Percentiles rank a stretch among this genome's conserved stretches.
Evolutionary conservation across 2,113 vertebrate species (phyloP).

Genomic region (Candoia aspera): DNA sequence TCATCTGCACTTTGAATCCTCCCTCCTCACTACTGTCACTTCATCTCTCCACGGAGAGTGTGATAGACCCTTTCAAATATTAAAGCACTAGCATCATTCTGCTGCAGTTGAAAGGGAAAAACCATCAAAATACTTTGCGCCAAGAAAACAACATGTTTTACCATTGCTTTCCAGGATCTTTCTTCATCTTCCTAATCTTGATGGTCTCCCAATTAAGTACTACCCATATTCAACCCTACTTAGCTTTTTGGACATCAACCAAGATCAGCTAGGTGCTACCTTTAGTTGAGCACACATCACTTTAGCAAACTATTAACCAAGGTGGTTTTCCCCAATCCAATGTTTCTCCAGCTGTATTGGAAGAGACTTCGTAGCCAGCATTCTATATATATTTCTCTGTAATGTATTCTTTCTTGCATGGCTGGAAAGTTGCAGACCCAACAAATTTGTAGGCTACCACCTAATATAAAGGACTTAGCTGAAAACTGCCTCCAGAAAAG

Average conservation of each 20-base stretch:
- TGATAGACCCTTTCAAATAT: slow-evolving; percentile 10
- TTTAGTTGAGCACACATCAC: neutral
- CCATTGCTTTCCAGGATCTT: neutral
- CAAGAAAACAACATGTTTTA: neutral
- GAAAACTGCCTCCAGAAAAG: neutral
- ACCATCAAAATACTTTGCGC: slow-evolving; percentile 21
- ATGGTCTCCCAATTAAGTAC: neutral
- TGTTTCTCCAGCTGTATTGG: neutral
- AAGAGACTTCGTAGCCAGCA: neutral
- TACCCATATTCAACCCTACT: neutral
- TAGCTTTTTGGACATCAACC: neutral
- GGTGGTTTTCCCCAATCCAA: neutral
- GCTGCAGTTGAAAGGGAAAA: neutral
- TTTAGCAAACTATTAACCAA: neutral
- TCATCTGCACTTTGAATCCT: fast-evolving
- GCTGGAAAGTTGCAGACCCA: neutral
- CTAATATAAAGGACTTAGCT: neutral
- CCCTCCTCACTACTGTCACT: slow-evolving; percentile 27
- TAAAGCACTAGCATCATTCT: slow-evolving; percentile 12
- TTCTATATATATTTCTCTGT: neutral
- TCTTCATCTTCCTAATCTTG: neutral
- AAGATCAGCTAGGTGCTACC: neutral
- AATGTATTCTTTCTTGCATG: neutral
- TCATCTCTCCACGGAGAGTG: slow-evolving; percentile 28
- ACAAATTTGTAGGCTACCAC: neutral